These are phyloP conservation scores for Poecilus cupreus DNA, from an alignment of 2,888 invertebrate genomes.

Conservation along the genomic window DNA sequence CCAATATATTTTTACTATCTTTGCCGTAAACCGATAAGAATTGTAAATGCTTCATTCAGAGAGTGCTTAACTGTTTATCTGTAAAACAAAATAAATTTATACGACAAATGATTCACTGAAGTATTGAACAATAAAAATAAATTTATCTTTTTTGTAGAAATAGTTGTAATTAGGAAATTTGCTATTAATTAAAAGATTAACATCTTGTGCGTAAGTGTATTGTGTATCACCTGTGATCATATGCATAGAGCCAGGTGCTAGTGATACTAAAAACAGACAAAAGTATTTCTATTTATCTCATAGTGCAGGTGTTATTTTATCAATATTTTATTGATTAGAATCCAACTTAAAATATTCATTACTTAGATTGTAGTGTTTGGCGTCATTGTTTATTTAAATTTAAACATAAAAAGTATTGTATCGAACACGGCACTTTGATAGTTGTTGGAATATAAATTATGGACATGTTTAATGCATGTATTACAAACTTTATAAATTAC, in stretches of 20 bases:
- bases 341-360: slow-evolving; percentile 11
- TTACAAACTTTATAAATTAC: no score
- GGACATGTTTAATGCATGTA: neutral
- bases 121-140: no score
- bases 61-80: no score
- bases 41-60: no score
- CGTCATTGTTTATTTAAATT: neutral
- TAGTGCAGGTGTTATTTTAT: slow-evolving; percentile 38
- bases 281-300: slow-evolving; percentile 1
- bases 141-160: neutral
- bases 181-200: neutral
- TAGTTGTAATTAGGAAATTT: neutral
- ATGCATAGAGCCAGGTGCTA: neutral
- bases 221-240: neutral
- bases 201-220: neutral
- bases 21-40: no score
- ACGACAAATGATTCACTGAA: no score
- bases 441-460: neutral
- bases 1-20: no score
- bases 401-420: neutral
- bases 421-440: neutral
- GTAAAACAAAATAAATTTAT: no score
- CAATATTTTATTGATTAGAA: neutral
- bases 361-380: slow-evolving; percentile 2
- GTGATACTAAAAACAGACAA: neutral